Conservation (phyloP, 2,797 vertebrate species). For the Lateolabrax maculatus region DNA sequence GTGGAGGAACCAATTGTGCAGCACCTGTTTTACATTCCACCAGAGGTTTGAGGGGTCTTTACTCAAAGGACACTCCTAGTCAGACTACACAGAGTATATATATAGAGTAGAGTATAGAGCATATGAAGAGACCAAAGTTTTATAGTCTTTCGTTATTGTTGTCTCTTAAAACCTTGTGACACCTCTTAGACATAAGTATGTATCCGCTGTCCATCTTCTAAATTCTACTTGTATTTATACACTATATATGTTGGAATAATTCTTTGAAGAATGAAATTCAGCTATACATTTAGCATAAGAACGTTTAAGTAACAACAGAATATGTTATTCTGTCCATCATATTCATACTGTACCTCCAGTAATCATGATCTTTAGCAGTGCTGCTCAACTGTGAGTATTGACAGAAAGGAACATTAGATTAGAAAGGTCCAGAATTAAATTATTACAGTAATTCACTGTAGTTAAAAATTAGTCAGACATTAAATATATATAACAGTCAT, state of each 20-base stretch:
- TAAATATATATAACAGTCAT: background rate
- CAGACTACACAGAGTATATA: constrained; percentile 51
- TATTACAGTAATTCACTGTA: background rate
- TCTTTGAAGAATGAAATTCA: background rate
- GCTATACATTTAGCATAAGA: background rate
- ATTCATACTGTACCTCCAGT: background rate
- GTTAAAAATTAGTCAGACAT: background rate
- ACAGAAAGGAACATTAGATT: background rate
- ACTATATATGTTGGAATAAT: background rate
- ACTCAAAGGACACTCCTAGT: constrained; percentile 47
- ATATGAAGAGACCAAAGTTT: constrained; percentile 41
- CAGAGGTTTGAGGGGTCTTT: constrained; percentile 60
- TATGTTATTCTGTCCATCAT: background rate
- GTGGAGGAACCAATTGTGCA: constrained; percentile 76
- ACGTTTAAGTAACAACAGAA: background rate
- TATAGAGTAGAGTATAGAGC: no score
- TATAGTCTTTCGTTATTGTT: constrained; percentile 12
- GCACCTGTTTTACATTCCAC: constrained; percentile 87
- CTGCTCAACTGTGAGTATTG: background rate
- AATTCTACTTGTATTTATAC: background rate
- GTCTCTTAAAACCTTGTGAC: constrained; percentile 10
- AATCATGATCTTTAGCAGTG: background rate
- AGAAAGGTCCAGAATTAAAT: background rate
- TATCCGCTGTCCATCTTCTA: background rate
- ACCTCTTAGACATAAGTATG: background rate